A percentile compares a stretch with the other conserved stretches of the same genome.
Evolutionary conservation across 2,113 vertebrate species (phyloP).

Genomic region (Lasiurus borealis): DNA sequence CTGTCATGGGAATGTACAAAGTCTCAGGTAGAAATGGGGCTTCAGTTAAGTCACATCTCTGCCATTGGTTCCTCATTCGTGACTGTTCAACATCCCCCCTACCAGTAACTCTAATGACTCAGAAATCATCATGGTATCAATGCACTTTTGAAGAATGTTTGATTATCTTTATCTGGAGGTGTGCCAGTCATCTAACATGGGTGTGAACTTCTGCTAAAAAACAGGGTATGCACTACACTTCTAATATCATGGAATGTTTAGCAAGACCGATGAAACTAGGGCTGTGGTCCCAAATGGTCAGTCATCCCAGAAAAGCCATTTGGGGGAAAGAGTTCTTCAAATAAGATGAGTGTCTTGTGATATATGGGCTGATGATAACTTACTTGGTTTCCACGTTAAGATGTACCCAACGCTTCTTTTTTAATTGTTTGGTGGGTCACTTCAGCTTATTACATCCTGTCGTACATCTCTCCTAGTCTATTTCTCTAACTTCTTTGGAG

Average conservation of each 20-base stretch:
- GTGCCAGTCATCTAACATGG: fast-evolving
- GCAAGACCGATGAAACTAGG: neutral
- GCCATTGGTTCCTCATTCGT: fast-evolving
- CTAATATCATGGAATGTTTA: fast-evolving
- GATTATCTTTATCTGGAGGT: fast-evolving
- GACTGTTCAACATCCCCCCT: neutral
- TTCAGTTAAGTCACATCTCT: neutral
- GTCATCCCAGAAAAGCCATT: neutral
- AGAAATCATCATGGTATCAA: fast-evolving
- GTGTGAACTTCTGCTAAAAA: fast-evolving
- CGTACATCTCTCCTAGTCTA: neutral
- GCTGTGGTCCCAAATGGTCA: neutral
- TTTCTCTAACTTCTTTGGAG: neutral
- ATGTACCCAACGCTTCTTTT: neutral
- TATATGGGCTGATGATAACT: neutral
- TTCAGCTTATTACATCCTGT: neutral
- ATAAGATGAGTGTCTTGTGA: fast-evolving
- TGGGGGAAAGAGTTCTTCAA: neutral
- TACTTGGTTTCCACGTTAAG: neutral
- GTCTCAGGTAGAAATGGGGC: fast-evolving
- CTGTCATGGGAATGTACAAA: neutral
- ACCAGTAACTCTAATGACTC: neutral
- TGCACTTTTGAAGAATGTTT: fast-evolving
- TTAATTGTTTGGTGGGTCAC: no score
- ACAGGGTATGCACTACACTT: no score